A percentile compares a stretch with the other conserved stretches of the same genome.
Conservation (phyloP, 1,140 invertebrate genomes). For the Hylyphantes graminicola region DNA sequence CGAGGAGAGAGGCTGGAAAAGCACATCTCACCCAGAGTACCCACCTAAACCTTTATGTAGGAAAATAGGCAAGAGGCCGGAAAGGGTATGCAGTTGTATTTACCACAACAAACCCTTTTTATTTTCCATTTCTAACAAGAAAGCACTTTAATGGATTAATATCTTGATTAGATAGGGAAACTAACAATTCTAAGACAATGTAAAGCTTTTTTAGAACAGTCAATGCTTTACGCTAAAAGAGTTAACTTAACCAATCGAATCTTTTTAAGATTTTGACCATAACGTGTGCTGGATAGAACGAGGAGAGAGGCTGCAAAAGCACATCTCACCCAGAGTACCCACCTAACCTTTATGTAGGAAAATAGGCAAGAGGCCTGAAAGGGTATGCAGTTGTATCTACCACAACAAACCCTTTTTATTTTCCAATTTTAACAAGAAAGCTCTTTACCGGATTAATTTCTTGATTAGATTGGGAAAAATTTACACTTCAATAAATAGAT, state of each 20-base stretch:
- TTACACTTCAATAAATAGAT: no score
- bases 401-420: constrained; percentile 16
- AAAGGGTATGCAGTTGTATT: background rate
- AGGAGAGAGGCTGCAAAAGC: constrained; percentile 32
- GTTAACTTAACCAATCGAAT: no score
- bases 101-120: constrained; percentile 12
- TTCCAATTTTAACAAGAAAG: constrained; percentile 1
- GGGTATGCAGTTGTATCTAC: background rate
- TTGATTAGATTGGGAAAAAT: no score
- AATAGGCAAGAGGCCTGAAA: constrained; percentile 8
- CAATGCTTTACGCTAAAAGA: no score
- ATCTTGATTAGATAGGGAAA: no score
- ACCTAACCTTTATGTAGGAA: constrained; percentile 51
- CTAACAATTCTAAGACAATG: no score
- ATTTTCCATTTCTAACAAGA: constrained; percentile 8
- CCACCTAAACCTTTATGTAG: constrained; percentile 45
- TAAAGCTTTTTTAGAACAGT: no score
- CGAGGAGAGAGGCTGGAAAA: constrained; percentile 38
- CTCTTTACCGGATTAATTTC: no score
- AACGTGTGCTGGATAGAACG: constrained; percentile 38
- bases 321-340: constrained; percentile 53
- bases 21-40: constrained; percentile 54
- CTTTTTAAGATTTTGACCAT: no score
- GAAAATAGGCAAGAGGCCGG: constrained; percentile 23
- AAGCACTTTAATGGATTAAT: no score